Base-by-base conservation (phyloP, 2,113 vertebrate genomes). In the Mugil cephalus region DNA sequence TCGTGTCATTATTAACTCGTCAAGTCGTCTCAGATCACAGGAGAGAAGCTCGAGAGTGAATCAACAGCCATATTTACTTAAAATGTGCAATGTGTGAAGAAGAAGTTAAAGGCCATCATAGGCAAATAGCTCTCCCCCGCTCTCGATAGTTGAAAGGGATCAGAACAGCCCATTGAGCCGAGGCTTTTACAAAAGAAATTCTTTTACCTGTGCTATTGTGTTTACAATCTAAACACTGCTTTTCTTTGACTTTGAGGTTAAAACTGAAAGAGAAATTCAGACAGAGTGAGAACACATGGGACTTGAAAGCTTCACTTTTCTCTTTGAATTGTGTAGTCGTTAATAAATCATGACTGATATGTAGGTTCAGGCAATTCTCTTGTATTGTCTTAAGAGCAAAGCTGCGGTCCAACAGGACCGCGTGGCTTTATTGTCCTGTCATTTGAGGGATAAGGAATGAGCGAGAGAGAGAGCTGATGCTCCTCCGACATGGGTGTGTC, bases 1-100 rank as follows among this genome's bases (percentile, higher is more conserved):
- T 42, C 18, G 42, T 69, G 7, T 84, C 79, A 70, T 84, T 79
- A 86, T 79, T 77, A 88, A 82, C 76, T 52, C 18, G 14, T 60
- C 67, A 42, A 66, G 55, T 75, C 66, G 24, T 55, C 19, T 60
- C 40, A 54, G 69, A 71, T 88, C 78, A 67, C 62, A 50, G 50
- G 19, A 56, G 40, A 65, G 50, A 42, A 55, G 47, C 17, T 63
- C 2, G 10, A 62, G 63, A 58, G 55, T 21, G 55, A 68, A 13
- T 68, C 30, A 66, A 46, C 64, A 21, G 53, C 24, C 2, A 2
- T 66, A 17, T 74, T 60, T 83, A 51, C 58, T 75, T 70, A 11
- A 52, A 73, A 69, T 74, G 47, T 35, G n/a, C 24, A 0, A 24
- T 0, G 15, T 64, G 56, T 51, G 21, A 39, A 21, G 45, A 46